Percentiles rank a stretch among this genome's conserved stretches.
Conservation (phyloP, 2,797 vertebrate species). For the Manis javanica region DNA sequence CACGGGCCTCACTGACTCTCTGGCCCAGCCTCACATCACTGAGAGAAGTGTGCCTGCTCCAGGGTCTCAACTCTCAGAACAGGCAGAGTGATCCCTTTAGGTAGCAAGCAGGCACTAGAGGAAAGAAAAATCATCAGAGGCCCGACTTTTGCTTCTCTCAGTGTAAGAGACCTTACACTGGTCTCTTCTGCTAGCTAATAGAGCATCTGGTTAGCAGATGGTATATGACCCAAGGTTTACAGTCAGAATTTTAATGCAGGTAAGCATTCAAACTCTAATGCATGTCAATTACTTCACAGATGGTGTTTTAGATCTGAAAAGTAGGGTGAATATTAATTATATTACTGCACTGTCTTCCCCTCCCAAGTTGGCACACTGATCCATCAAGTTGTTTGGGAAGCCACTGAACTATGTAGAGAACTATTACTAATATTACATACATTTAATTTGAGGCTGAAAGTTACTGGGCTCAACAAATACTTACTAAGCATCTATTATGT, state of each 20-base stretch:
- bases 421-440: neutral
- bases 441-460: neutral
- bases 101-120: neutral
- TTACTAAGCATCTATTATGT: neutral
- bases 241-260: constrained; percentile 17
- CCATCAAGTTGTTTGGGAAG: neutral
- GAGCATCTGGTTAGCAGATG: constrained; percentile 60
- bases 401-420: neutral
- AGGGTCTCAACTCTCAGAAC: neutral
- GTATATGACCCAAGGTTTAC: neutral
- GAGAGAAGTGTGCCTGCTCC: neutral
- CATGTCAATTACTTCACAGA: neutral
- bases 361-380: neutral
- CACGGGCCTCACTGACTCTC: neutral
- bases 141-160: neutral
- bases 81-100: neutral
- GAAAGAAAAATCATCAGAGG: neutral
- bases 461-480: neutral
- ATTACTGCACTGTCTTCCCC: neutral
- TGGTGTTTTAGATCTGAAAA: neutral
- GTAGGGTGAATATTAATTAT: neutral
- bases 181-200: neutral
- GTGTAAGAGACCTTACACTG: neutral
- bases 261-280: neutral
- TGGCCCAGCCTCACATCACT: neutral